A percentile compares a stretch with the other conserved stretches of the same genome.
phyloP scores from a whole-genome alignment of 2,113 vertebrate species.

The Thymallus thymallus region DNA sequence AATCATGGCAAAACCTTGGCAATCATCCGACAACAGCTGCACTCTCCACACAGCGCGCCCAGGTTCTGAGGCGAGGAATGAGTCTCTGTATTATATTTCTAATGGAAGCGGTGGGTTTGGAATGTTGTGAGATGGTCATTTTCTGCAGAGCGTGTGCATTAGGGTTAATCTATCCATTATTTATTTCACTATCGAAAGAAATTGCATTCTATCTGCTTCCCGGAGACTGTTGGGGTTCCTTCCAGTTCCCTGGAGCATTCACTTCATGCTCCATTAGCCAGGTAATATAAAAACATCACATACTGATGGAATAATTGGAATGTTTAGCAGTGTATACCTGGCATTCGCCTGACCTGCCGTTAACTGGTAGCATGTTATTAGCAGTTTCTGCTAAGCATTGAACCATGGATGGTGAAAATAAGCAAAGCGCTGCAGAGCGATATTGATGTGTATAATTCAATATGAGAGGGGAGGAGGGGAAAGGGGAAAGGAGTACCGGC shows the following conservation, averaged over 20 bases:
- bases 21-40: conserved; percentile 15
- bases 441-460: conserved; percentile 1
- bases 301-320: conserved; percentile 9
- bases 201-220: not conserved
- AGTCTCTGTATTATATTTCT: not conserved
- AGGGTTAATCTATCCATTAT: not conserved
- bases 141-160: not conserved
- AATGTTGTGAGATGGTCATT: not conserved
- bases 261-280: conserved; percentile 17
- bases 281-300: conserved; percentile 11
- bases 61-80: not conserved
- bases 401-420: conserved; percentile 8
- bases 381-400: conserved; percentile 11
- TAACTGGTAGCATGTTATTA: not conserved
- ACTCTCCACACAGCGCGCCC: not conserved
- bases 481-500: not conserved
- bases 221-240: not conserved
- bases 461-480: not conserved
- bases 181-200: too few relatives aligned
- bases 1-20: too few relatives aligned
- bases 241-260: not conserved
- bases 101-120: not conserved
- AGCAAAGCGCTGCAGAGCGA: not conserved
- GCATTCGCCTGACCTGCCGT: conserved; percentile 20
- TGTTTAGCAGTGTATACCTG: conserved; percentile 17